phyloP scores from a whole-genome alignment of 1,140 invertebrate species.

The Eumeta japonica region DNA sequence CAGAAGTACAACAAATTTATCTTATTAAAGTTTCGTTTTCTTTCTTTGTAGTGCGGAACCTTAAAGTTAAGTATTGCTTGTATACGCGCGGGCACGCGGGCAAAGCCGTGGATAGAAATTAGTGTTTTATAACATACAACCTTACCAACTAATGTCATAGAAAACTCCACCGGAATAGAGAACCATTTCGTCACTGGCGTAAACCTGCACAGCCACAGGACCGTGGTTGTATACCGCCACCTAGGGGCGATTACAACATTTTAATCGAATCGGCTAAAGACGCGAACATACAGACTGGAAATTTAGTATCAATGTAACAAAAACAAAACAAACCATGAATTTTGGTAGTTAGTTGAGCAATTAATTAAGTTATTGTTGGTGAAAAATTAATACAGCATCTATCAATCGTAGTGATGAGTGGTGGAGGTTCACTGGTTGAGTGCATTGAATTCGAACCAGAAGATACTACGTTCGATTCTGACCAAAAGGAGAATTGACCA shows the following conservation, averaged over 20 bases:
- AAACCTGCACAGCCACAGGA: slow-evolving; percentile 74
- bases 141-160: slow-evolving; percentile 53
- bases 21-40: no score
- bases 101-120: background rate
- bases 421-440: no score
- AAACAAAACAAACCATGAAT: no score
- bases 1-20: no score
- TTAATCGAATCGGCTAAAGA: slow-evolving; percentile 62
- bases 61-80: no score
- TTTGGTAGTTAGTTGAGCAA: slow-evolving; percentile 59
- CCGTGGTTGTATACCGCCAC: slow-evolving; percentile 78
- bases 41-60: no score
- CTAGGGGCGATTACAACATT: slow-evolving; percentile 70
- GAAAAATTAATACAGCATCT: slow-evolving; percentile 3
- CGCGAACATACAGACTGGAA: slow-evolving; percentile 59
- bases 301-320: slow-evolving; percentile 46
- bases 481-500: no score
- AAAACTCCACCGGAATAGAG: slow-evolving; percentile 74
- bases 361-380: slow-evolving; percentile 55
- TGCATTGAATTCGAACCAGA: no score
- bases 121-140: background rate
- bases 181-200: slow-evolving; percentile 77
- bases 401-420: no score
- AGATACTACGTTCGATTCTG: no score
- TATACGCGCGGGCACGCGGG: no score